Conservation (phyloP, 2,888 invertebrate species). For the Dexiosoma caninum region DNA sequence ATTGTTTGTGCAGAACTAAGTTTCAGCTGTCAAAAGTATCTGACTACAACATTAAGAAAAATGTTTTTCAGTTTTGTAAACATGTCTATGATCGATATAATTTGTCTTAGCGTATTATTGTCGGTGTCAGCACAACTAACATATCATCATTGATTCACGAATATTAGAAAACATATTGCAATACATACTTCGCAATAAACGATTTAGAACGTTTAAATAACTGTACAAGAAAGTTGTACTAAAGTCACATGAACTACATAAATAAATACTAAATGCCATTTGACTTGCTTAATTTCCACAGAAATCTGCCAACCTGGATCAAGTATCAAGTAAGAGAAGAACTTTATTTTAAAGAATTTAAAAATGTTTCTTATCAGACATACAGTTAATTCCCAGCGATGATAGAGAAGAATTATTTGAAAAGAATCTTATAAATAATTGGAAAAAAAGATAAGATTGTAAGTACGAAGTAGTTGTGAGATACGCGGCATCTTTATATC, state of each 20-base stretch:
- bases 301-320: not conserved
- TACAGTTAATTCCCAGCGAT: constrained; percentile 49
- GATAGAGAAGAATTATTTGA: not conserved
- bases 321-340: not conserved
- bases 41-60: no score
- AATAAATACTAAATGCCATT: not conserved
- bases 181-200: no score
- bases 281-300: not conserved
- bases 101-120: no score
- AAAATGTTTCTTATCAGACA: constrained; percentile 30
- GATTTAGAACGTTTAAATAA: constrained; percentile 1
- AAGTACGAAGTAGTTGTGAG: not conserved
- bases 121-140: no score
- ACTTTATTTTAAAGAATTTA: not conserved
- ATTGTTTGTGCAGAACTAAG: no score
- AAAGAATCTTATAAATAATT: constrained; percentile 32
- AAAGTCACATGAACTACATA: not conserved
- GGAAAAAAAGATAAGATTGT: not conserved
- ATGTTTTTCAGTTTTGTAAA: no score
- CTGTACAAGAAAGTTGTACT: not conserved
- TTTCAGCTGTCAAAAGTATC: no score
- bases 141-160: no score
- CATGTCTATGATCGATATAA: no score
- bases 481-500: constrained; percentile 22
- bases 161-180: no score